Evolutionary conservation across 2,888 invertebrate genomes (phyloP).

Genomic region (Theretra japonica): DNA sequence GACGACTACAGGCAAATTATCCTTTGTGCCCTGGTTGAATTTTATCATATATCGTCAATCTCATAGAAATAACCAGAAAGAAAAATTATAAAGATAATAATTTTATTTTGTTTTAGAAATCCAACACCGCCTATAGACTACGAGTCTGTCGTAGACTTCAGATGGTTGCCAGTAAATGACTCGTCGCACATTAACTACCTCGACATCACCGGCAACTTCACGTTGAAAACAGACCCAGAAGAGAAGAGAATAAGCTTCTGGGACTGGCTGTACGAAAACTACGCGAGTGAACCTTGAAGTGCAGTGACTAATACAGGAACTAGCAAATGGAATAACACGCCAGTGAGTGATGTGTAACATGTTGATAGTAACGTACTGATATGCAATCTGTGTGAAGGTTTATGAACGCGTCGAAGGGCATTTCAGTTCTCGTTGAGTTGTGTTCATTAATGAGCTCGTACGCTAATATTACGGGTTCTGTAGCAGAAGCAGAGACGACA

Average conservation of each 20-base stretch:
- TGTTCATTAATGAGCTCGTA: background rate
- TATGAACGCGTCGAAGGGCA: slow-evolving; percentile 22
- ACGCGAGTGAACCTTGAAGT: slow-evolving; percentile 49
- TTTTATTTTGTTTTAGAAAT: slow-evolving; percentile 60
- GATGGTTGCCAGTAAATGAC: slow-evolving; percentile 81
- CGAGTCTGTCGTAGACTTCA: slow-evolving; percentile 77
- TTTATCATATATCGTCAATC: no score
- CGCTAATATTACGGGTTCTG: background rate
- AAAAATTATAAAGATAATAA: background rate
- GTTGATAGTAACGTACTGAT: slow-evolving; percentile 1
- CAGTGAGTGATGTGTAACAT: slow-evolving; percentile 11
- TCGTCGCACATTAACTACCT: slow-evolving; percentile 73
- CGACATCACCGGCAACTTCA: slow-evolving; percentile 83
- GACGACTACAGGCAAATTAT: no score
- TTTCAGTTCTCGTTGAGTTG: background rate
- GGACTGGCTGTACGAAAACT: slow-evolving; percentile 80
- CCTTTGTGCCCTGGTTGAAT: no score
- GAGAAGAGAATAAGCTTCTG: slow-evolving; percentile 82
- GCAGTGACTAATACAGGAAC: slow-evolving; percentile 23
- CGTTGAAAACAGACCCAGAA: slow-evolving; percentile 81
- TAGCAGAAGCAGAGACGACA: background rate
- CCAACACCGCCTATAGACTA: slow-evolving; percentile 83
- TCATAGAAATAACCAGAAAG: no score
- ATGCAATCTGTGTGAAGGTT: slow-evolving; percentile 14
- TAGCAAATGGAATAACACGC: slow-evolving; percentile 15